Conservation (phyloP, 2,888 invertebrate genomes). For the Tipula unca region DNA sequence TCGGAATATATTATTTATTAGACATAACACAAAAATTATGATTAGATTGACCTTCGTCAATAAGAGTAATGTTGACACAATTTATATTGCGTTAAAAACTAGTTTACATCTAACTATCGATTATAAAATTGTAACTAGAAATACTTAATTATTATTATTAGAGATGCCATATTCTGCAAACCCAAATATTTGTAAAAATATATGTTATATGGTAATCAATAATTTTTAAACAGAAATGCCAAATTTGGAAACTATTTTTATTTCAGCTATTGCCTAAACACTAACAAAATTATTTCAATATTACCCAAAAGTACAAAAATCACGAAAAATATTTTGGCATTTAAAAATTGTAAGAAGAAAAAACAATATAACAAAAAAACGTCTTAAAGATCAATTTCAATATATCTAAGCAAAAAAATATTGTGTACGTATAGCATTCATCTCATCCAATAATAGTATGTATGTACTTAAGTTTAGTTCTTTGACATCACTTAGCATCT, state of each 20-base stretch:
- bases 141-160: no score
- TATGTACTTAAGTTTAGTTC: not conserved
- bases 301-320: not conserved
- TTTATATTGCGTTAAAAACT: not conserved
- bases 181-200: no score
- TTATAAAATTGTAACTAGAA: no score
- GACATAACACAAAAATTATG: not conserved
- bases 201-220: no score
- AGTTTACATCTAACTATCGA: not conserved
- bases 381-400: not conserved
- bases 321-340: not conserved
- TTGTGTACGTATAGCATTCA: not conserved
- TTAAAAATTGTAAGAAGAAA: not conserved
- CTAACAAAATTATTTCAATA: not conserved
- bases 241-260: no score
- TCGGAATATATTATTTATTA: not conserved
- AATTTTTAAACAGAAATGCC: no score
- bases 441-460: not conserved
- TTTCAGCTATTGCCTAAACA: not conserved
- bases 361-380: not conserved
- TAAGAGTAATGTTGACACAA: not conserved
- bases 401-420: not conserved
- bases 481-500: conserved; percentile 8
- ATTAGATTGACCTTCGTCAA: not conserved
- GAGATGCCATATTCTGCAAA: no score